phyloP scores from a whole-genome alignment of 2,113 vertebrate species.

The Narcine bancroftii region DNA sequence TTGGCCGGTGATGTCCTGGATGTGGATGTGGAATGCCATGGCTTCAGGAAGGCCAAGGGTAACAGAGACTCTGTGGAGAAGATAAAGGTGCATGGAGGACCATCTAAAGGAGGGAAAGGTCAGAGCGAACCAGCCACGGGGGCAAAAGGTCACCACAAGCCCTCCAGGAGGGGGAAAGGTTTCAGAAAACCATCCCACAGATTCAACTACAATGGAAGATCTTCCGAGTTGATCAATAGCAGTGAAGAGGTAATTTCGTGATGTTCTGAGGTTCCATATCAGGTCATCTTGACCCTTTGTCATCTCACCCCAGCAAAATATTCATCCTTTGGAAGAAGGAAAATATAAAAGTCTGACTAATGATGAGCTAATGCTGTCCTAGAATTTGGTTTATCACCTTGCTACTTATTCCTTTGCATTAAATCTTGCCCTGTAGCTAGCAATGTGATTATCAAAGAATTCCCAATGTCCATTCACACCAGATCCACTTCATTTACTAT shows the following conservation, averaged over 20 bases:
- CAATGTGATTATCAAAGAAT: neutral
- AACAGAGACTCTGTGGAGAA: neutral
- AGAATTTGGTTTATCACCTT: neutral
- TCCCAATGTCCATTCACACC: neutral
- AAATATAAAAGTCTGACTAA: neutral
- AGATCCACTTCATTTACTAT: neutral
- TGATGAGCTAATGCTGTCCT: neutral
- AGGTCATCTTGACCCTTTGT: neutral
- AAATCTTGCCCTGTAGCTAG: neutral
- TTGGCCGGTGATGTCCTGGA: neutral
- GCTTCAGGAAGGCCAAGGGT: neutral
- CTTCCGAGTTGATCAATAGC: neutral
- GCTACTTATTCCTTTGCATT: neutral
- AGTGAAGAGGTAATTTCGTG: conserved; percentile 23
- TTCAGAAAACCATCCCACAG: neutral
- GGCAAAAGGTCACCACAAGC: neutral
- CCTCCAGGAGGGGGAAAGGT: neutral
- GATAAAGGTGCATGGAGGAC: neutral
- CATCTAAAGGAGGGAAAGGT: neutral
- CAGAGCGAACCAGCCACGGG: neutral
- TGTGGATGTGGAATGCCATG: conserved; percentile 17
- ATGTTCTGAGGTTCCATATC: neutral
- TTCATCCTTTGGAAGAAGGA: neutral
- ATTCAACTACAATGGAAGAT: neutral
- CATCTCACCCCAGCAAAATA: neutral